phyloP scores from a whole-genome alignment of 2,113 vertebrate genomes.

The Corythaeola cristata region DNA sequence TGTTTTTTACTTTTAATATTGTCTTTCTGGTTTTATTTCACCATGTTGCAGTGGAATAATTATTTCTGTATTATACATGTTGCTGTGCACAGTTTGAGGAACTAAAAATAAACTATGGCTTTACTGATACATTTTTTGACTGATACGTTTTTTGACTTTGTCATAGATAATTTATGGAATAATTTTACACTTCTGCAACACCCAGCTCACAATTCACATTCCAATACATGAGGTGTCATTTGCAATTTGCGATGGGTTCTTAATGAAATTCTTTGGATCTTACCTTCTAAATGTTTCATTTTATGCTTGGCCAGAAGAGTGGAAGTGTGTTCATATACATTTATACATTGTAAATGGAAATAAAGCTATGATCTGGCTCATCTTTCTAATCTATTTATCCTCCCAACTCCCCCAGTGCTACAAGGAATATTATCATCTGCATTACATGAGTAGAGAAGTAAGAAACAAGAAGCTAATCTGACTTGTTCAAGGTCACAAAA shows the following conservation, averaged over 20 bases:
- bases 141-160: slow-evolving; percentile 62
- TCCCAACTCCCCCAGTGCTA: slow-evolving; percentile 37
- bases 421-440: not conserved
- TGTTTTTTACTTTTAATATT: not conserved
- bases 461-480: not conserved
- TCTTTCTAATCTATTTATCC: slow-evolving; percentile 67
- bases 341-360: slow-evolving; percentile 63
- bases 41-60: not conserved
- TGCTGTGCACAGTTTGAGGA: slow-evolving; percentile 4
- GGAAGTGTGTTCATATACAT: slow-evolving; percentile 61
- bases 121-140: slow-evolving; percentile 51
- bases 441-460: not conserved
- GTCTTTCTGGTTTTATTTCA: not conserved
- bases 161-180: slow-evolving; percentile 73
- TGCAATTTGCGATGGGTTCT: slow-evolving; percentile 53
- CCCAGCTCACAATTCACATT: slow-evolving; percentile 61
- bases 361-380: slow-evolving; percentile 63
- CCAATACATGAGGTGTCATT: slow-evolving; percentile 67
- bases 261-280: slow-evolving; percentile 71
- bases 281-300: slow-evolving; percentile 71
- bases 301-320: slow-evolving; percentile 67
- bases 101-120: slow-evolving; percentile 67
- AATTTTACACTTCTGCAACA: slow-evolving; percentile 68
- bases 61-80: slow-evolving; percentile 7
- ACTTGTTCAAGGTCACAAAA: slow-evolving; percentile 21